Evolutionary conservation across 2,113 vertebrate genomes (phyloP).

Genomic region (Sturnira hondurensis): DNA sequence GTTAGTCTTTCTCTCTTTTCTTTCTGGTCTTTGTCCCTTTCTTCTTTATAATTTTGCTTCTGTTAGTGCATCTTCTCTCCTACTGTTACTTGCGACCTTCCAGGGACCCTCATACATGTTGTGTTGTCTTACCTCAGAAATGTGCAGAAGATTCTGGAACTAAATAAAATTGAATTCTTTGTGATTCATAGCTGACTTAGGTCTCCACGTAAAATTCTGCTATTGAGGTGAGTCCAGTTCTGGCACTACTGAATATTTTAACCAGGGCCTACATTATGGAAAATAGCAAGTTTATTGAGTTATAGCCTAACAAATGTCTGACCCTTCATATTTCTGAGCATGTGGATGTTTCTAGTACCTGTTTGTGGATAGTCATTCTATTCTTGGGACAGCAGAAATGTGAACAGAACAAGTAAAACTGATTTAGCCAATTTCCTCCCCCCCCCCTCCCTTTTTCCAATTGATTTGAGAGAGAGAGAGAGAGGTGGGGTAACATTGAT

Average conservation of each 20-base stretch:
- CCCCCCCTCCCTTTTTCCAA: too few relatives aligned
- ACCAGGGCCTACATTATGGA: not conserved
- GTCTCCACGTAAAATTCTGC: not conserved
- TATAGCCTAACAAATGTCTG: not conserved
- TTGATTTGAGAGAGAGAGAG: too few relatives aligned
- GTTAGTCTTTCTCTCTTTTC: not conserved
- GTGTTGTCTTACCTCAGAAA: not conserved
- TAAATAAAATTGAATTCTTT: not conserved
- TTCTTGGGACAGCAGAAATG: constrained; percentile 31
- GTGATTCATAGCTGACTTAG: not conserved
- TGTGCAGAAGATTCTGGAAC: not conserved
- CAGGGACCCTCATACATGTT: not conserved
- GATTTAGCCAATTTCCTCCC: not conserved
- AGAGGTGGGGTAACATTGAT: too few relatives aligned
- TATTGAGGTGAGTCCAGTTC: not conserved
- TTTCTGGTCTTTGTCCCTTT: not conserved
- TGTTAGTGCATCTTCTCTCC: not conserved
- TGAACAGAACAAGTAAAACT: constrained; percentile 12
- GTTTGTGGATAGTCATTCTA: not conserved
- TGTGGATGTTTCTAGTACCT: not conserved
- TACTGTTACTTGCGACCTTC: not conserved
- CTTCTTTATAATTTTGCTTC: not conserved
- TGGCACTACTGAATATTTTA: not conserved
- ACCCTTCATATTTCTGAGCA: not conserved
- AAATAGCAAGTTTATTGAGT: not conserved